These are phyloP conservation scores for Neosilurus mollespiculum DNA, from an alignment of 2,797 vertebrate genomes.

Conservation along the genomic window DNA sequence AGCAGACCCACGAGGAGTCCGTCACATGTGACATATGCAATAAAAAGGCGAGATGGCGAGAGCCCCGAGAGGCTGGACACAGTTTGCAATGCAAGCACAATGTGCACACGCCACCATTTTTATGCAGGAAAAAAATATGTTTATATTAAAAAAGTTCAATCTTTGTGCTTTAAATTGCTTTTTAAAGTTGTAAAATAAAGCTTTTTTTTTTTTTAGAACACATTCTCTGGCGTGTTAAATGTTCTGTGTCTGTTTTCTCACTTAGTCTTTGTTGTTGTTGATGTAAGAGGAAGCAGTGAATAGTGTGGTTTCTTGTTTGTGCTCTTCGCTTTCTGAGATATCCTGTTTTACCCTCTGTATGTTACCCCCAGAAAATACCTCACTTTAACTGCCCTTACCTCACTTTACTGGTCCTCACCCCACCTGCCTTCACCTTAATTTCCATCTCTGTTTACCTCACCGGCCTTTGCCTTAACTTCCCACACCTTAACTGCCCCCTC, in stretches of 20 bases:
- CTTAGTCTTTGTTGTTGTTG: background rate
- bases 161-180: constrained; percentile 93
- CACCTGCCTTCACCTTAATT: background rate
- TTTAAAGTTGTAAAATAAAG: constrained; percentile 94
- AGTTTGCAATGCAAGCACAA: constrained; percentile 95
- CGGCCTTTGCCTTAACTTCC: background rate
- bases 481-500: no score
- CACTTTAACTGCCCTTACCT: background rate
- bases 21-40: constrained; percentile 96
- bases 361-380: no score
- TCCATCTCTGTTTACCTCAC: no score
- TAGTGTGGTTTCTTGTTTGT: constrained; percentile 35
- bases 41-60: constrained; percentile 79
- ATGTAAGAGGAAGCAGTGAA: background rate
- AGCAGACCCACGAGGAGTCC: constrained; percentile 74
- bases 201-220: constrained; percentile 63
- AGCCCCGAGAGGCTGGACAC: constrained; percentile 84
- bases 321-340: constrained; percentile 15
- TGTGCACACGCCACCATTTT: constrained; percentile 92
- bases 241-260: constrained; percentile 22
- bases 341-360: background rate
- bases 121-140: constrained; percentile 81
- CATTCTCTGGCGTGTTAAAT: background rate
- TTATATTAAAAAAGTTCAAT: constrained; percentile 82
- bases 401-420: background rate